Percentiles rank a stretch among this genome's conserved stretches.
Evolutionary conservation across 2,888 invertebrate species (phyloP).

Genomic region (Trimorus sp.): DNA sequence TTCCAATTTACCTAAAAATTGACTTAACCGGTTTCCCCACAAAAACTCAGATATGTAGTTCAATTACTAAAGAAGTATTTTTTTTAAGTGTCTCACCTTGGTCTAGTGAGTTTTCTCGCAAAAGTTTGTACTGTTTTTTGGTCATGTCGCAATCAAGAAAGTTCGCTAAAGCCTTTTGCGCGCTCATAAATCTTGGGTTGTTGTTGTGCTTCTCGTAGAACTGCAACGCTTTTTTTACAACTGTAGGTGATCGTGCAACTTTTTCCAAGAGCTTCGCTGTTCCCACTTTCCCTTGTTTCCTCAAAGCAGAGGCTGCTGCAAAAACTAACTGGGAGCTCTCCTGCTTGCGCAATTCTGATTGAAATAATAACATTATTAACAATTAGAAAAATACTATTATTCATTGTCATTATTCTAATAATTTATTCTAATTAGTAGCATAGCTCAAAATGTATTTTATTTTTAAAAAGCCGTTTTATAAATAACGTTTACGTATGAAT

Average conservation of each 20-base stretch:
- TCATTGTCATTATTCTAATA: too few species aligned
- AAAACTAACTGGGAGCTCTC: constrained; percentile 26
- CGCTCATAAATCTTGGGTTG: constrained; percentile 1
- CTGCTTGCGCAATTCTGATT: constrained; percentile 8
- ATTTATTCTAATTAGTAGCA: too few species aligned
- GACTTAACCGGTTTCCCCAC: too few species aligned
- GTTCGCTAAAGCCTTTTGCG: constrained; percentile 19
- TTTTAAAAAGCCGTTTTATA: too few species aligned
- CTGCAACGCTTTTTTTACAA: not conserved
- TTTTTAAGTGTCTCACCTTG: too few species aligned
- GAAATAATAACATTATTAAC: too few species aligned
- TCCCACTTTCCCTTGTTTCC: constrained; percentile 20
- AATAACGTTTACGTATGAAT: too few species aligned
- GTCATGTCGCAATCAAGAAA: constrained; percentile 20
- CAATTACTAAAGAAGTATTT: too few species aligned
- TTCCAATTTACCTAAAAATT: too few species aligned
- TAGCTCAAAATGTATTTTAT: too few species aligned
- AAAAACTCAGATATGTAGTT: too few species aligned
- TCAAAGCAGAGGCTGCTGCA: constrained; percentile 21
- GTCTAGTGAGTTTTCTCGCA: constrained; percentile 16
- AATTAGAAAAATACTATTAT: too few species aligned
- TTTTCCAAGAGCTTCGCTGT: constrained; percentile 1
- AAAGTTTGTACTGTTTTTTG: constrained; percentile 19
- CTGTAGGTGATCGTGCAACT: not conserved
- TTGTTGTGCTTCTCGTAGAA: not conserved